Evolutionary conservation across 1,140 invertebrate species (phyloP).

Genomic region (Linepithema humile): DNA sequence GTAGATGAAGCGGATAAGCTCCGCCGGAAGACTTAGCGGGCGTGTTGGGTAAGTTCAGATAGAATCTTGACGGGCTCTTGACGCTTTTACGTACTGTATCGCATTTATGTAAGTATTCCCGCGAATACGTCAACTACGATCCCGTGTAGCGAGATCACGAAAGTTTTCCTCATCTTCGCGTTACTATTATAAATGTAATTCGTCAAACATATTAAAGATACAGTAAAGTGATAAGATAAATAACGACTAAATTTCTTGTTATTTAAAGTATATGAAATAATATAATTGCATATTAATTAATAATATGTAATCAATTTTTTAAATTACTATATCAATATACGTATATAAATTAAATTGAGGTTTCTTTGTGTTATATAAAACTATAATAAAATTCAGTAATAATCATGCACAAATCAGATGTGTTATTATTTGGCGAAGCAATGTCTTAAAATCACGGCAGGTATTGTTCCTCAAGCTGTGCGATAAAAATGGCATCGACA

Average conservation of each 20-base stretch:
- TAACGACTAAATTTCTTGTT: not conserved
- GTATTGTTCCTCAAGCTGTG: conserved; percentile 21
- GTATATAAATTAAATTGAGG: not conserved
- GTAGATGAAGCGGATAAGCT: conserved; percentile 67
- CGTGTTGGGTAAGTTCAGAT: conserved; percentile 71
- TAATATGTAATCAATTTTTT: not conserved
- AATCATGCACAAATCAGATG: not conserved
- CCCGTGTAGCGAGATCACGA: not conserved
- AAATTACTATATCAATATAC: not conserved
- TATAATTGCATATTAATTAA: not conserved
- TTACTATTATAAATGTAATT: not conserved
- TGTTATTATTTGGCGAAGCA: not conserved
- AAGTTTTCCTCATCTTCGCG: not conserved
- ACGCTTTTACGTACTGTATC: conserved; percentile 50
- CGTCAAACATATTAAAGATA: not conserved
- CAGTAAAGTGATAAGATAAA: not conserved
- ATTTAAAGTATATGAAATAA: not conserved
- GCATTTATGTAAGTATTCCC: conserved; percentile 58
- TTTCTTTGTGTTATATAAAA: too few relatives aligned
- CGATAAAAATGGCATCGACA: conserved; percentile 46
- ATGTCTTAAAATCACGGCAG: not conserved
- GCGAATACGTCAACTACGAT: conserved; percentile 26
- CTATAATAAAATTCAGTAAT: too few relatives aligned
- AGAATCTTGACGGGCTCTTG: conserved; percentile 66
- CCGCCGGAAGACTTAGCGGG: conserved; percentile 61